phyloP scores from a whole-genome alignment of 1,140 invertebrate genomes.

The Pantala flavescens region DNA sequence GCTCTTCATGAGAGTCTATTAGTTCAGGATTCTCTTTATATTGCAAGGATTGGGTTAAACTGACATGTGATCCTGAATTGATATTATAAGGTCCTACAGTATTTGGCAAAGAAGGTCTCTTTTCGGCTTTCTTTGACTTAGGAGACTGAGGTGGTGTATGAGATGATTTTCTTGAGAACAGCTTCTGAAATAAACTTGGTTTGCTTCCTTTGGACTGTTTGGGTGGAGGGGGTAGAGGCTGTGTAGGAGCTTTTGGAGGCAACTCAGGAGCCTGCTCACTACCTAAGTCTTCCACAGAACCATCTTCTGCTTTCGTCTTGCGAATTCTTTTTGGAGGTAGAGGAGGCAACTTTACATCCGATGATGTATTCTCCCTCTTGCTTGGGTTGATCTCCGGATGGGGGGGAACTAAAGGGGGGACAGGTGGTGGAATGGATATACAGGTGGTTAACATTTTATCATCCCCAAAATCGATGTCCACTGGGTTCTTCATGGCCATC shows the following conservation, averaged over 20 bases:
- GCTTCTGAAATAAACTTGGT: constrained; percentile 51
- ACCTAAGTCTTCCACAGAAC: background rate
- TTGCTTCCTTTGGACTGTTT: constrained; percentile 44
- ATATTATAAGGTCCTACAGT: background rate
- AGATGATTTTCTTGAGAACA: constrained; percentile 38
- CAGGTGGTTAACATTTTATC: background rate
- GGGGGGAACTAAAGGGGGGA: background rate
- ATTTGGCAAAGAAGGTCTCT: constrained; percentile 13
- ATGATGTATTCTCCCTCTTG: constrained; percentile 38
- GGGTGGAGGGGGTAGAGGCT: constrained; percentile 35
- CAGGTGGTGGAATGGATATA: background rate
- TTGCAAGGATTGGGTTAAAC: background rate
- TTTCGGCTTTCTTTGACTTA: background rate
- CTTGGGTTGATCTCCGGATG: constrained; percentile 20
- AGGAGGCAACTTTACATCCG: constrained; percentile 56
- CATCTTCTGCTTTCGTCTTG: constrained; percentile 37
- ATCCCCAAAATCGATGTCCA: constrained; percentile 36
- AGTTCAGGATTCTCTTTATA: background rate
- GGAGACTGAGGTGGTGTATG: background rate
- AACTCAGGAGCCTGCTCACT: constrained; percentile 21
- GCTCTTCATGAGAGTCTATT: constrained; percentile 36
- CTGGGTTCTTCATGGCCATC: constrained; percentile 74
- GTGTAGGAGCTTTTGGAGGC: constrained; percentile 29
- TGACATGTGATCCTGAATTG: background rate
- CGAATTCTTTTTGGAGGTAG: constrained; percentile 65